Conservation (phyloP, 2,113 vertebrate species). For the Chaenocephalus aceratus region DNA sequence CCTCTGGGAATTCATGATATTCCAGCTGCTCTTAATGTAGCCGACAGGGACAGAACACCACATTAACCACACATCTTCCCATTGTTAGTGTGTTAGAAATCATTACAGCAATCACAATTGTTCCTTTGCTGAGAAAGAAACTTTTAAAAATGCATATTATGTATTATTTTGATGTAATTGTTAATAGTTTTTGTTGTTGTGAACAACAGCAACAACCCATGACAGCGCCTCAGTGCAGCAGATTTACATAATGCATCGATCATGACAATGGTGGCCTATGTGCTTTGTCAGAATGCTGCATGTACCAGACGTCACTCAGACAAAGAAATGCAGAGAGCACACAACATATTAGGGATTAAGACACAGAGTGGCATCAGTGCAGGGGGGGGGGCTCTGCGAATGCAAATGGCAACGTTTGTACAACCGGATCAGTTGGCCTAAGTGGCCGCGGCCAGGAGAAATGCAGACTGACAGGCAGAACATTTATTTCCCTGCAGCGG, state of each 20-base stretch:
- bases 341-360: conserved; percentile 73
- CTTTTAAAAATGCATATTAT: conserved; percentile 17
- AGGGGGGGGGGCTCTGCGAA: conserved; percentile 57
- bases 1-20: conserved; percentile 81
- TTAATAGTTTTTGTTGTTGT: conserved; percentile 31
- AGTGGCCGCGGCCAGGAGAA: conserved; percentile 59
- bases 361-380: conserved; percentile 55
- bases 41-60: conserved; percentile 60
- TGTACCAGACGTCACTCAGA: conserved; percentile 64
- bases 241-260: conserved; percentile 73
- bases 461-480: conserved; percentile 75
- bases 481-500: conserved; percentile 63
- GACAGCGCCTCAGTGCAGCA: conserved; percentile 46
- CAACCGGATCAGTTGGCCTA: conserved; percentile 65
- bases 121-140: conserved; percentile 19
- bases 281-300: conserved; percentile 63
- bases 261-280: conserved; percentile 63
- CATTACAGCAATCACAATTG: background rate
- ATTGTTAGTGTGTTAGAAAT: conserved; percentile 24
- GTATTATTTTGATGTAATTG: conserved; percentile 39
- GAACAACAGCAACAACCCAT: conserved; percentile 55
- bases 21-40: conserved; percentile 75
- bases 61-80: conserved; percentile 42
- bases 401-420: conserved; percentile 72
- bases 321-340: conserved; percentile 69